A percentile compares a stretch with the other conserved stretches of the same genome.
Conservation (phyloP, 1,140 invertebrate species). For the Leptoteleia sp. region DNA sequence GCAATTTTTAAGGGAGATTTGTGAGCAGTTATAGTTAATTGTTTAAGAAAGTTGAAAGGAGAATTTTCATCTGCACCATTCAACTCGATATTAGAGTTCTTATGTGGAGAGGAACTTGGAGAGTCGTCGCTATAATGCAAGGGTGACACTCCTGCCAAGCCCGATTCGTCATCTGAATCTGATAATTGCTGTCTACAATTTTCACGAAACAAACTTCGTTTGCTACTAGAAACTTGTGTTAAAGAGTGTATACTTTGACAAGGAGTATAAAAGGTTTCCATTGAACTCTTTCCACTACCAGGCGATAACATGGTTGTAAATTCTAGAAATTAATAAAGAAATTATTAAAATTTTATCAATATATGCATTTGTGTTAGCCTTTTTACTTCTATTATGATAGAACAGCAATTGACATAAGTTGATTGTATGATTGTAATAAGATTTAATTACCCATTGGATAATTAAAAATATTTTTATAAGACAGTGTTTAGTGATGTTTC, state of each 20-base stretch:
- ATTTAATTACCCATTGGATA: no score
- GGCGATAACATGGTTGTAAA: constrained; percentile 29
- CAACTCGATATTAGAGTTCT: no score
- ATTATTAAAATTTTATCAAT: no score
- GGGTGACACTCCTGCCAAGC: constrained; percentile 75
- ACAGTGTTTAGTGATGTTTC: no score
- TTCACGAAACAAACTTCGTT: constrained; percentile 68
- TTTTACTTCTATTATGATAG: no score
- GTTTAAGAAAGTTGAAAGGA: constrained; percentile 68
- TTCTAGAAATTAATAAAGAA: constrained; percentile 19
- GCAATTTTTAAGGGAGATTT: constrained; percentile 55
- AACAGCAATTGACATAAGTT: no score
- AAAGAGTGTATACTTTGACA: constrained; percentile 30
- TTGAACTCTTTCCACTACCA: constrained; percentile 48
- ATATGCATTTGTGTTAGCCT: no score
- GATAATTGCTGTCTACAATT: background rate
- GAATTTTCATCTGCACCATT: constrained; percentile 39
- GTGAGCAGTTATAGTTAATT: constrained; percentile 62
- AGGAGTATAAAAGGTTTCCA: constrained; percentile 63
- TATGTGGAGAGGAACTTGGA: no score
- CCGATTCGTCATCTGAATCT: constrained; percentile 73
- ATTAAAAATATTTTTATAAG: no score
- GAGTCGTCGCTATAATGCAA: constrained; percentile 67
- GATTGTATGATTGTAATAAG: no score
- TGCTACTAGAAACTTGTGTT: constrained; percentile 60